These are phyloP conservation scores for Raphicerus campestris DNA, from an alignment of 2,113 vertebrate genomes.

Conservation along the genomic window DNA sequence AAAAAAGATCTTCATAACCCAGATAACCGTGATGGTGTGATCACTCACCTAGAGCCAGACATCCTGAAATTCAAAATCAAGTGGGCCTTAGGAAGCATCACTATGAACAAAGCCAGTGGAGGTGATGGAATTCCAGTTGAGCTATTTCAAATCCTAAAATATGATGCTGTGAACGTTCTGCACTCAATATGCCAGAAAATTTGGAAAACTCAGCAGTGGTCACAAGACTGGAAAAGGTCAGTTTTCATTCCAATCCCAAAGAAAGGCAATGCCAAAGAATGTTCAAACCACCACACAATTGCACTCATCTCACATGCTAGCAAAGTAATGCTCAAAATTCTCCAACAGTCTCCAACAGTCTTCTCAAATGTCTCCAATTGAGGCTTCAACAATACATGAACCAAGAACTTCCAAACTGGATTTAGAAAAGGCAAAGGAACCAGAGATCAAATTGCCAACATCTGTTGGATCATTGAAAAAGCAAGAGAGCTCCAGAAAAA, in stretches of 20 bases:
- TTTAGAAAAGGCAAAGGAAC: too few species aligned
- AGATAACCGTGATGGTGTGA: neutral
- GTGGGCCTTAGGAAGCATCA: neutral
- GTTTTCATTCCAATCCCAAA: neutral
- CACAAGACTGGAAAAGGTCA: neutral
- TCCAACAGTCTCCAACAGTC: neutral
- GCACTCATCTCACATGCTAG: neutral
- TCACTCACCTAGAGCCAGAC: neutral
- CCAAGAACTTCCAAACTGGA: too few species aligned
- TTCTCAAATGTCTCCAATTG: too few species aligned
- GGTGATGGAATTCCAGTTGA: neutral
- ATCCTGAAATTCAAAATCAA: neutral
- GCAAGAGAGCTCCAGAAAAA: too few species aligned
- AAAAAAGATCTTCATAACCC: neutral
- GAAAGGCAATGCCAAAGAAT: neutral
- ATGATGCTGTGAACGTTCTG: neutral
- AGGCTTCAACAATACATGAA: too few species aligned
- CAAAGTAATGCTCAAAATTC: neutral
- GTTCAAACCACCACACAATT: neutral
- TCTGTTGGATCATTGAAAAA: too few species aligned
- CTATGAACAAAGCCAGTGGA: neutral
- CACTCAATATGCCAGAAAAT: neutral
- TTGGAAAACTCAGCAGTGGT: neutral
- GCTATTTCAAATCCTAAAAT: neutral
- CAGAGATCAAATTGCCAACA: too few species aligned